Conservation (phyloP, 2,888 invertebrate genomes). For the Hipparchia sbordonii region DNA sequence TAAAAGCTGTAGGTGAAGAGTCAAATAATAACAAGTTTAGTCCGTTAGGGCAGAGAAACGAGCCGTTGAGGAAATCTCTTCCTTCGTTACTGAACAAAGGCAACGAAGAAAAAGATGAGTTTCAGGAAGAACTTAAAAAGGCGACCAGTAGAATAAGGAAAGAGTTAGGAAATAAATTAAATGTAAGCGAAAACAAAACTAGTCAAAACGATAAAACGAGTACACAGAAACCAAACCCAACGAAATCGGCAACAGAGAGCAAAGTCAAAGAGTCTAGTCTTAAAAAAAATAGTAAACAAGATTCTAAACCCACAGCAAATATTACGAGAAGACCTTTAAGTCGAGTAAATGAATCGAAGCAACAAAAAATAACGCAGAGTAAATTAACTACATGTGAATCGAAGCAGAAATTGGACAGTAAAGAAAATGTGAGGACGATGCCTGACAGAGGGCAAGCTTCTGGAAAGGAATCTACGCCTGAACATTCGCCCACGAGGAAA, state of each 20-base stretch:
- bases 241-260: constrained; percentile 65
- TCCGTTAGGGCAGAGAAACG: constrained; percentile 61
- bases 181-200: constrained; percentile 75
- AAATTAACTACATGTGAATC: constrained; percentile 49
- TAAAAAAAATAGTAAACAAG: constrained; percentile 54
- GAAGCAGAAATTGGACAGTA: constrained; percentile 59
- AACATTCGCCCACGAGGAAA: constrained; percentile 80
- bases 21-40: constrained; percentile 60
- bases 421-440: constrained; percentile 62
- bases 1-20: constrained; percentile 65
- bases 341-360: constrained; percentile 62
- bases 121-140: constrained; percentile 79
- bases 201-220: constrained; percentile 71
- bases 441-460: constrained; percentile 83
- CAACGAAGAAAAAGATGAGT: constrained; percentile 82
- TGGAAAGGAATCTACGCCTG: constrained; percentile 85
- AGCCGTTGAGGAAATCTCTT: constrained; percentile 80
- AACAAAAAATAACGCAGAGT: constrained; percentile 53
- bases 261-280: constrained; percentile 81
- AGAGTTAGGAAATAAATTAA: constrained; percentile 75
- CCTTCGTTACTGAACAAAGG: constrained; percentile 77
- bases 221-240: constrained; percentile 70
- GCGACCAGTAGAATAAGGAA: constrained; percentile 79
- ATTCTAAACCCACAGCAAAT: constrained; percentile 52
- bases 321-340: constrained; percentile 59